Evolutionary conservation across 2,113 vertebrate genomes (phyloP).

Genomic region (Oreochromis niloticus): DNA sequence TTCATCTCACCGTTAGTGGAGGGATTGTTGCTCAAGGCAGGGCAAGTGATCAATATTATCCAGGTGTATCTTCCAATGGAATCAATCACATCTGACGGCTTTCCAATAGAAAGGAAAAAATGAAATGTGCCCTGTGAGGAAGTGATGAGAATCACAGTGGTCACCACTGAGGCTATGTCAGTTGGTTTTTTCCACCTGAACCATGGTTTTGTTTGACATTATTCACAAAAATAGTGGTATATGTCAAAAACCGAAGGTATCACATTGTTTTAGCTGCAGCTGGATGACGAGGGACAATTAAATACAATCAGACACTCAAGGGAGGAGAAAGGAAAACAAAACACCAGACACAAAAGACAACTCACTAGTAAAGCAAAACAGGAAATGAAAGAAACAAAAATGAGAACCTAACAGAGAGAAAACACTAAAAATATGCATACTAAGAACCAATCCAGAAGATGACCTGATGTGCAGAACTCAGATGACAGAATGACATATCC

Average conservation of each 20-base stretch:
- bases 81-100: constrained; percentile 60
- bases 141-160: constrained; percentile 1
- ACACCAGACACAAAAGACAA: background rate
- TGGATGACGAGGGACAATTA: background rate
- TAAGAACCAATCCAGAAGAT: background rate
- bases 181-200: background rate
- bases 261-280: background rate
- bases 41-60: constrained; percentile 59
- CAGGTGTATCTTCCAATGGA: constrained; percentile 61
- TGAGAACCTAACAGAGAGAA: background rate
- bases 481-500: background rate
- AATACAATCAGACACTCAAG: background rate
- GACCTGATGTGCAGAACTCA: background rate
- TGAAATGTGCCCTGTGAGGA: constrained; percentile 42
- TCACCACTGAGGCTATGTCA: constrained; percentile 9
- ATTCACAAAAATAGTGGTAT: background rate
- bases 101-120: constrained; percentile 35
- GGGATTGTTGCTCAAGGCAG: constrained; percentile 31
- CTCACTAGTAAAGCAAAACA: background rate
- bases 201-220: background rate
- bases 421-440: background rate
- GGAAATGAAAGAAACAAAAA: background rate
- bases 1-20: constrained; percentile 48
- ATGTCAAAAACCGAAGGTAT: background rate
- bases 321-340: background rate